Evolutionary conservation across 2,797 vertebrate genomes (phyloP), one percentile per base, ranked within the genome.

Genomic region (Acestrorhynchus altus): DNA sequence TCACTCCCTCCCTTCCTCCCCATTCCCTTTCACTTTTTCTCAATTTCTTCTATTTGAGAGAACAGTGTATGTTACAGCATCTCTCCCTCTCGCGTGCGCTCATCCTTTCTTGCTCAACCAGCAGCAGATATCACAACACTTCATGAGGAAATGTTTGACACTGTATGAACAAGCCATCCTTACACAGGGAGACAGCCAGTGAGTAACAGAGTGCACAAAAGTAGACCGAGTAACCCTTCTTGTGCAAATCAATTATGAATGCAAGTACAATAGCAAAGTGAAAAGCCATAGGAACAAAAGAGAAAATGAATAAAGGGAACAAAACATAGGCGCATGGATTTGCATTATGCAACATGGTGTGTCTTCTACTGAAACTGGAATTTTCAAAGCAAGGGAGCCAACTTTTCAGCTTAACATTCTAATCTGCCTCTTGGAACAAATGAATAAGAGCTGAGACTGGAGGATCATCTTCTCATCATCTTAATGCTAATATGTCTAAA

Each of bases 151-250:
- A 72, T n/a, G 9, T 46, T 59, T 72, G 54, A 71, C 35, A 42
- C 51, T 22, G 35, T 42, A 35, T 52, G 31, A 77, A 44, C 44
- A 39, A 76, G 81, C 24, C 44, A 26, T 8, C 47, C 20, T 4
- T 1, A 63, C 74, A 67, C 44, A n/a, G 42, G 24, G 56, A 77
- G 51, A 6, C 31, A 6, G 31, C 6, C 2, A 35, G 31, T 2
- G 22, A 64, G 65, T 52, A 77, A 83, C 54, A 73, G 67, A 72
- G 68, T 59, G 78, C 51, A 54, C 11, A 65, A 0, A 16, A 70
- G 46, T 64, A 71, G 46, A 54, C 46, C 4, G 8, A 75, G 26
- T 61, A 31, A 10, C 22, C 24, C 22, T 28, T 57, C 40, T 39
- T 65, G 60, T 39, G n/a, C 61, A 44, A 44, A 65, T 44, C 8